These are phyloP conservation scores for Chironomus tepperi DNA, from an alignment of 1,140 invertebrate species.

Conservation along the genomic window DNA sequence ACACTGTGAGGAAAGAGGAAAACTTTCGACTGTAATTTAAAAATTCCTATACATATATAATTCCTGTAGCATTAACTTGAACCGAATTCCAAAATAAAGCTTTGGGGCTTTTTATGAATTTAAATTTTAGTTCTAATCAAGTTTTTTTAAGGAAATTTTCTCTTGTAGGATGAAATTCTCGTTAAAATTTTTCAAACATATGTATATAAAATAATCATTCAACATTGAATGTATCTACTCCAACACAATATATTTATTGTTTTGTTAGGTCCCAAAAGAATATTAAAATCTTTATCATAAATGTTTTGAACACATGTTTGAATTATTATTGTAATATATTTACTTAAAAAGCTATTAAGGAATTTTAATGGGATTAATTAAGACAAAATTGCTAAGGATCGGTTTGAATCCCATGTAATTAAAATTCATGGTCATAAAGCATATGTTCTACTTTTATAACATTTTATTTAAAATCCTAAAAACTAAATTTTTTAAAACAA, in stretches of 20 bases:
- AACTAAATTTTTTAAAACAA: too few relatives aligned
- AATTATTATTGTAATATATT: slow-evolving; percentile 10
- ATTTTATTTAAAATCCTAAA: too few relatives aligned
- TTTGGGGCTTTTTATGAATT: too few relatives aligned
- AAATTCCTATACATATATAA: too few relatives aligned
- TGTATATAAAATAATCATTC: too few relatives aligned
- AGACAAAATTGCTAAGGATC: neutral
- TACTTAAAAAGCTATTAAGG: neutral
- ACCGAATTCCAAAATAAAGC: too few relatives aligned
- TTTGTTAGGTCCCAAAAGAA: slow-evolving; percentile 12
- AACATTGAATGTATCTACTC: too few relatives aligned
- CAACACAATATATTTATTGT: neutral
- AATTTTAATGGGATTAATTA: slow-evolving; percentile 1
- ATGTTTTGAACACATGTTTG: slow-evolving; percentile 8
- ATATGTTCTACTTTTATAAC: neutral
- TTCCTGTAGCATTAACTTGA: too few relatives aligned
- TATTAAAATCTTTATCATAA: slow-evolving; percentile 10
- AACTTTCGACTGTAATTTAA: neutral
- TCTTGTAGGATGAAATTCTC: too few relatives aligned
- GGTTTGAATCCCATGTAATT: neutral
- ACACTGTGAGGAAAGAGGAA: neutral
- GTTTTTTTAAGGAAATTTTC: too few relatives aligned
- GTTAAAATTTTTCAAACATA: too few relatives aligned
- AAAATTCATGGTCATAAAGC: neutral
- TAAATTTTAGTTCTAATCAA: too few relatives aligned